A percentile compares a stretch with the other conserved stretches of the same genome.
Conservation (phyloP, 2,113 vertebrate genomes). For the Oryzias melastigma region DNA sequence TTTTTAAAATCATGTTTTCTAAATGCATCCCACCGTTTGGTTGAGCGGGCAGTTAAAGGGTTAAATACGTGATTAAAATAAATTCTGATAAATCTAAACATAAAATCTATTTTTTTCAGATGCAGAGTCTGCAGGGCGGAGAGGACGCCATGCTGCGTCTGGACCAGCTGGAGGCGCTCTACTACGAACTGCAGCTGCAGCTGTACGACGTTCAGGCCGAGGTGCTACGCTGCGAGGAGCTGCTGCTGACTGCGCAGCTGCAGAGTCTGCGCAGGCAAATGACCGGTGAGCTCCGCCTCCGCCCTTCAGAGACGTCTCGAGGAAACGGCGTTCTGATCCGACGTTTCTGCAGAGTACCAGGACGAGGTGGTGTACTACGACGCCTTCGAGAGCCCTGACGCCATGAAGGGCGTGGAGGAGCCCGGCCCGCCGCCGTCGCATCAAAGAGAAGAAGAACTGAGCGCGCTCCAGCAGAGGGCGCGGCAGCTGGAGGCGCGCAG, state of each 20-base stretch:
- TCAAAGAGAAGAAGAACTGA: conserved; percentile 83
- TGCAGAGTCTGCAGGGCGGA: conserved; percentile 90
- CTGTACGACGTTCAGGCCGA: conserved; percentile 96
- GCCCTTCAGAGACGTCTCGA: not conserved
- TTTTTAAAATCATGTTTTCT: no score
- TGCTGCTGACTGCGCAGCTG: conserved; percentile 91
- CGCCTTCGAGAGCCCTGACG: conserved; percentile 94
- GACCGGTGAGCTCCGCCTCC: conserved; percentile 77
- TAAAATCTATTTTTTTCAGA: conserved; percentile 71
- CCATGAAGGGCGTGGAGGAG: conserved; percentile 88
- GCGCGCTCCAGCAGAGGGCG: conserved; percentile 87
- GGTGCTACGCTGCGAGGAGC: conserved; percentile 94
- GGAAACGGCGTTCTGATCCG: not conserved
- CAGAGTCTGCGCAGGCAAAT: conserved; percentile 93
- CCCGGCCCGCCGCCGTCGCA: conserved; percentile 70
- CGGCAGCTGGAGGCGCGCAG: conserved; percentile 93
- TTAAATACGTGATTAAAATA: no score
- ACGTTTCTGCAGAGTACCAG: conserved; percentile 70
- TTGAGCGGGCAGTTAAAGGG: not conserved
- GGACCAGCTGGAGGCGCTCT: conserved; percentile 93
- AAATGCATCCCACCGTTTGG: not conserved
- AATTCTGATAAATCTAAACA: no score
- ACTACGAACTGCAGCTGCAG: conserved; percentile 96
- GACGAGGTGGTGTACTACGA: conserved; percentile 98
- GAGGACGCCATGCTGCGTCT: conserved; percentile 89